phyloP scores from a whole-genome alignment of 2,797 vertebrate genomes.

The Sphenopsis melanotis region DNA sequence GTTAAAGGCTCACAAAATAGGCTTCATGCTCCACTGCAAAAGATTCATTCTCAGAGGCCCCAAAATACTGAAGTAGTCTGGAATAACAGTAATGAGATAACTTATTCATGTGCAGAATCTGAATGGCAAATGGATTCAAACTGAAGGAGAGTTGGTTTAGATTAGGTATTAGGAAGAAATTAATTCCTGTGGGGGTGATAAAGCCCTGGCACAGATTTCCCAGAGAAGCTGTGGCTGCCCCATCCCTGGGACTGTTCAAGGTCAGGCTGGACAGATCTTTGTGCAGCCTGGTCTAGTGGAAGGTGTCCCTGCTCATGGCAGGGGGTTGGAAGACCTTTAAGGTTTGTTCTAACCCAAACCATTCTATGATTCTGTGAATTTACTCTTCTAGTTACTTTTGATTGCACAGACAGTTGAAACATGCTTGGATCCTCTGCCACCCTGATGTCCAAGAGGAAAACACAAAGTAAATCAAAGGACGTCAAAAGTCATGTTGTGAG shows the following conservation, averaged over 20 bases:
- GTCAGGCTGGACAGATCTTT: background rate
- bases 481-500: background rate
- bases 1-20: background rate
- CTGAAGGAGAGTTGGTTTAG: background rate
- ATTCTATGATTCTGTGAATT: background rate
- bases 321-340: background rate
- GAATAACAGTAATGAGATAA: background rate
- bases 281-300: background rate
- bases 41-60: background rate
- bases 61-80: background rate
- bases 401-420: background rate
- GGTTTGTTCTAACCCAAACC: background rate
- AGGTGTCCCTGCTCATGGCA: background rate
- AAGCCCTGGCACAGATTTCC: background rate
- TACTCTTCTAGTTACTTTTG: background rate
- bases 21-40: background rate
- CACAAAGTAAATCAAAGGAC: background rate
- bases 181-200: background rate
- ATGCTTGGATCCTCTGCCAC: background rate
- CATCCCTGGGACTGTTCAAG: background rate
- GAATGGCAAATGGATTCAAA: background rate
- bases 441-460: background rate
- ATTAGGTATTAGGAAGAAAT: background rate
- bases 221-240: background rate
- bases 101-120: background rate